A percentile compares a stretch with the other conserved stretches of the same genome.
Conservation (phyloP, 2,113 vertebrate genomes). For the Dinomys branickii region DNA sequence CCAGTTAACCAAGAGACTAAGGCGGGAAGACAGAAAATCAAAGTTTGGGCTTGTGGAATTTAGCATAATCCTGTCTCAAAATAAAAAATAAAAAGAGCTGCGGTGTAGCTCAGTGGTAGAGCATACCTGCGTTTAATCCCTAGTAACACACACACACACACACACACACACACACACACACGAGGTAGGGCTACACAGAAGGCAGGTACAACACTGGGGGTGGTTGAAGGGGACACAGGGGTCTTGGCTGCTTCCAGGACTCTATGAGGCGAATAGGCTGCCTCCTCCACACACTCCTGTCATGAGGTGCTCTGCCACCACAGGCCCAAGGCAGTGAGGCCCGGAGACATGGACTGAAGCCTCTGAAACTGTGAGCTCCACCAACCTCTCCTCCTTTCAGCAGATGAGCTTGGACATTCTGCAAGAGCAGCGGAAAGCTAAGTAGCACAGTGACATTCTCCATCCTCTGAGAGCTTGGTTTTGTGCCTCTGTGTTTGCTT, state of each 20-base stretch:
- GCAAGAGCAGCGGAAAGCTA: background rate
- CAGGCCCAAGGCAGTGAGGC: no score
- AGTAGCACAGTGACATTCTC: no score
- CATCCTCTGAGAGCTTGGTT: fast-evolving
- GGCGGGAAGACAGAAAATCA: background rate
- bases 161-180: background rate
- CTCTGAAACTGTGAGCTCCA: background rate
- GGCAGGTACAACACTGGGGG: background rate
- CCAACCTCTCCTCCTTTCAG: background rate
- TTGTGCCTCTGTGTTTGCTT: background rate
- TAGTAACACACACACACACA: background rate
- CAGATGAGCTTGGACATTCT: background rate
- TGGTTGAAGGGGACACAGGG: background rate
- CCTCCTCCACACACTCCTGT: background rate
- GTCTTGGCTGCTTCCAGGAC: no score
- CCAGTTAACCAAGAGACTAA: background rate
- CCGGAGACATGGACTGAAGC: background rate
- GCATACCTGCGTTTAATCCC: background rate
- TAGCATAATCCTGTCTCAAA: background rate
- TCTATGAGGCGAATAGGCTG: no score
- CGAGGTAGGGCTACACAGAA: no score
- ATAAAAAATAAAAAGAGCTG: background rate
- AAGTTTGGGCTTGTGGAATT: background rate
- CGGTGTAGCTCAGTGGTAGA: no score
- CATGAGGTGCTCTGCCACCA: background rate